A percentile compares a stretch with the other conserved stretches of the same genome.
phyloP scores from a whole-genome alignment of 2,797 vertebrate genomes.

The Sparus aurata region DNA sequence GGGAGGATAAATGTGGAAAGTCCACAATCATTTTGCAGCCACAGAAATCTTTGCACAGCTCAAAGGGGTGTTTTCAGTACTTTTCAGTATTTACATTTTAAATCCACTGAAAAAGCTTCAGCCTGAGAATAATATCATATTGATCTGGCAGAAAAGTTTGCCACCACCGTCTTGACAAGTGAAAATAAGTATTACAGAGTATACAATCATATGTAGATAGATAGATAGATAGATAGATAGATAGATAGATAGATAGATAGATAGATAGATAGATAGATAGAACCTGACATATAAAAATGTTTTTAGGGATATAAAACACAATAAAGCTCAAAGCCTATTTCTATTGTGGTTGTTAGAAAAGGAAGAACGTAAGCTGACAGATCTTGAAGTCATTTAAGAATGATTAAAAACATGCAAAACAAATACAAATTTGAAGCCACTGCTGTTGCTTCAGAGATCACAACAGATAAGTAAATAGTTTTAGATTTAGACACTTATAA shows the following conservation, averaged over 20 bases:
- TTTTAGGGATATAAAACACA: constrained; percentile 2
- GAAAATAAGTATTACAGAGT: not conserved
- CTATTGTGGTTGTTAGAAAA: constrained; percentile 5
- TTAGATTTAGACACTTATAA: not conserved
- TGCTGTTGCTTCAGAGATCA: not conserved
- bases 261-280: constrained; percentile 24
- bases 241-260: constrained; percentile 16
- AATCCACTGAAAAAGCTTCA: constrained; percentile 3
- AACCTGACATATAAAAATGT: not conserved
- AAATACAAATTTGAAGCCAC: not conserved
- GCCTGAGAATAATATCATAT: not conserved
- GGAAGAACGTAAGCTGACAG: not conserved
- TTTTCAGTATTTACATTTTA: constrained; percentile 4
- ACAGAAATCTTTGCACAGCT: constrained; percentile 5
- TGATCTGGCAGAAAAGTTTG: not conserved
- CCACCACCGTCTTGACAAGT: not conserved
- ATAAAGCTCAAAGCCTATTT: constrained; percentile 19
- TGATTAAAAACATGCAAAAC: constrained; percentile 25
- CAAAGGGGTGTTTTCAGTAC: not conserved
- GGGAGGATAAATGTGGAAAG: not conserved
- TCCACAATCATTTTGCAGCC: constrained; percentile 14
- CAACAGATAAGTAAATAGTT: not conserved
- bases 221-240: constrained; percentile 14
- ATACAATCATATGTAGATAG: not conserved
- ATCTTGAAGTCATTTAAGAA: not conserved